Conservation (phyloP, 2,888 invertebrate species). For the Caradrina kadenii region DNA sequence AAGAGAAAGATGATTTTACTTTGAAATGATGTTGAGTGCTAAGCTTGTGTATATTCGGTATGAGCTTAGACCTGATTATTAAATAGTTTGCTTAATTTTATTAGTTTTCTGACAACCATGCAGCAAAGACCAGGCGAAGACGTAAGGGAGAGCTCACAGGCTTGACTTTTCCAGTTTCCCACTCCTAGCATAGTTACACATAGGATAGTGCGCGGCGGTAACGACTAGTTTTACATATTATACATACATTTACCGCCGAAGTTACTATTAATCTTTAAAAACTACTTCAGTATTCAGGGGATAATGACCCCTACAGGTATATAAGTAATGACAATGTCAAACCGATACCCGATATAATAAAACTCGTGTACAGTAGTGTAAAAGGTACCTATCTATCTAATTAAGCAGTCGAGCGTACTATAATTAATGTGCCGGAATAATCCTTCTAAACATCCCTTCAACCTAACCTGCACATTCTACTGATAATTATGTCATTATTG, state of each 20-base stretch:
- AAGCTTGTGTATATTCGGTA: too few species aligned
- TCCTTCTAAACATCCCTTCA: neutral
- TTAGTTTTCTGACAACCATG: too few species aligned
- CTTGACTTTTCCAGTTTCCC: too few species aligned
- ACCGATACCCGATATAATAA: neutral
- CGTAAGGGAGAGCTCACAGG: too few species aligned
- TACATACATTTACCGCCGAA: too few species aligned
- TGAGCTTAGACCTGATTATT: too few species aligned
- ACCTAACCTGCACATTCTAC: neutral
- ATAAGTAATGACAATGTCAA: neutral
- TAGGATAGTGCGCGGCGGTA: too few species aligned
- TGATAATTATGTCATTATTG: conserved; percentile 26
- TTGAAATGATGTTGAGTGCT: too few species aligned
- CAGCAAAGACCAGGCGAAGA: too few species aligned
- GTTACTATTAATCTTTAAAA: neutral
- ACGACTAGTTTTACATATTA: neutral
- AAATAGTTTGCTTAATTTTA: too few species aligned
- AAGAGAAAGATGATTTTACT: neutral
- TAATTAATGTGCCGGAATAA: neutral
- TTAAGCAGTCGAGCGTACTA: neutral
- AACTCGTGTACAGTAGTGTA: neutral
- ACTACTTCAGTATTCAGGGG: neutral
- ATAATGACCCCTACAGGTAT: neutral
- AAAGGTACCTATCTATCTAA: neutral
- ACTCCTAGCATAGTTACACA: too few species aligned